Evolutionary conservation across 2,113 vertebrate genomes (phyloP), one percentile per base, ranked within the genome.

Genomic region (Pristiophorus japonicus): DNA sequence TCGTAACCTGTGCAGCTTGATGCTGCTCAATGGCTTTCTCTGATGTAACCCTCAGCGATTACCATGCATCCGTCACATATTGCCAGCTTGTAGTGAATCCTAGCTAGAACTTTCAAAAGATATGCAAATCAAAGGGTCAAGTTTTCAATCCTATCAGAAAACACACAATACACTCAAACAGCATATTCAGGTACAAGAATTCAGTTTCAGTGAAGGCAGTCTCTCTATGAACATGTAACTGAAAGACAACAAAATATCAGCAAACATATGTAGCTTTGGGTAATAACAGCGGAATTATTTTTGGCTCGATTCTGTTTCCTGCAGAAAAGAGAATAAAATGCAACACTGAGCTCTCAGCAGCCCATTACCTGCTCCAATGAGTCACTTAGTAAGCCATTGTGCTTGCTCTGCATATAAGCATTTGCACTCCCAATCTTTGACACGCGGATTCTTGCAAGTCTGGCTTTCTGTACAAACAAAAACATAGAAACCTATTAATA

Each of bases 361-460:
- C 96, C 96, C 96, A 96, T 97, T 98, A 99, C 99, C 99, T 99
- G 98, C 97, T 98, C 98, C 96, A 99, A 97, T 65, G 98, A 97
- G 97, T 99, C 97, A 96, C 97, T 98, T 97, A 99, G 98, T 97
- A 99, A 97, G 97, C 99, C 99, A 38, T 99, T 99, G 96, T 98
- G 97, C 98, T 99, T 99, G 98, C 98, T 99, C 97, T 98, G 99
- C 98, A 99, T 98, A 98, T 98, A 99, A 96, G 99, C 99, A 95
- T 98, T 99, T 96, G 99, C 98, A 24, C 98, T 99, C 96, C 99
- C 98, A 66, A 97, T 99, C 98, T 99, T 99, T 96, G 97, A 97
- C n/a, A 98, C 98, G 3, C 98, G 98, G 97, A 99, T 99, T 97
- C 98, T 98, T 97, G 99, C 98, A 42, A 99, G 98, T 96, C 99